Evolutionary conservation across 1,140 invertebrate genomes (phyloP), one percentile per base, ranked within the genome.

Genomic region (Ips typographus): DNA sequence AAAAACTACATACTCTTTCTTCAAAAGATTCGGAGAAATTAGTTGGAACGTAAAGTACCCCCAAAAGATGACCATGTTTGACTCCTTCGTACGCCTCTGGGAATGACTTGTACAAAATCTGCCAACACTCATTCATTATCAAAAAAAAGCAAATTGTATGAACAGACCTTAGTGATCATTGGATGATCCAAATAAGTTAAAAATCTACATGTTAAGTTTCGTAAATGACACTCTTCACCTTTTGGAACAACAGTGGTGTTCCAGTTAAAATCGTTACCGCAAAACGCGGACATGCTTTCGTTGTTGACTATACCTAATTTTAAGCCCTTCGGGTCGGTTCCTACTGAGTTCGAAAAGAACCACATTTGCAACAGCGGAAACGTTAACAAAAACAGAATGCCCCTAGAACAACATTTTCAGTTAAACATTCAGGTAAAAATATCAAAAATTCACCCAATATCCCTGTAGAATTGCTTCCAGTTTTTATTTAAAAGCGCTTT

Each of bases 361-460:
- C 87, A 81, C n/a, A 91, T 83, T 84, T 95, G 88, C 4, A 94
- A 78, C 2, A 94, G 82, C 1, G 95, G 94, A 72, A 96, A 88
- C 40, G 93, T 72, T 43, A 95, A 82, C 58, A 94, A 88, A 77
- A 96, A 96, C 60, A 90, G 75, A 4, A 94, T 80, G 4, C 90
- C 88, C 2, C 92, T 94, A 80, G 56, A 84, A 83, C 22, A 55
- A 55, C 8, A 22, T 22, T 22, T 22, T 22, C 0, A 22, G 22
- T 22, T 22, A 22, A 22, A 22, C 22, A 22, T 55, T 8, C 4
- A 37, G n/a, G 22, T 22, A 22, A 22, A 22, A 22, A 22, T 38
- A 37, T 5, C 8, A 22, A 22, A 22, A 22, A 71, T 43, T 75
- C 67, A 77, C 75, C 70, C 72, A 22, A 75, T 60, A 65, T 77